Percentiles rank a stretch among this genome's conserved stretches.
phyloP scores from a whole-genome alignment of 1,140 invertebrate species.

The Andricus grossulariae region DNA sequence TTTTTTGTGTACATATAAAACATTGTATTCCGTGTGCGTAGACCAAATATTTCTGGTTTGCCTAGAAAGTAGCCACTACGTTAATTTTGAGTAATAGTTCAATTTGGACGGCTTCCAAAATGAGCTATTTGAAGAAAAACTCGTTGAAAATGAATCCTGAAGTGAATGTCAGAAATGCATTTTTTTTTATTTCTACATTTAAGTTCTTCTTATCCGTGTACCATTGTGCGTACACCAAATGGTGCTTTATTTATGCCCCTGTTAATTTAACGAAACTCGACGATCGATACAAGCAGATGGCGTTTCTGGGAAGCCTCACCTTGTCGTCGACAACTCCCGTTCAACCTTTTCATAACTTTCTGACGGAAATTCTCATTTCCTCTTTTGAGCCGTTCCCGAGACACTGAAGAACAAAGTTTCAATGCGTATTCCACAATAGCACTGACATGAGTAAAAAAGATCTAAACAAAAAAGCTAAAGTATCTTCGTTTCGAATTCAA shows the following conservation, averaged over 20 bases:
- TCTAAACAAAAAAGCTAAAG: background rate
- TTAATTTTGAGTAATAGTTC: too few species aligned
- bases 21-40: too few species aligned
- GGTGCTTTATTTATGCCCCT: slow-evolving; percentile 17
- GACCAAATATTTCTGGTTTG: too few species aligned
- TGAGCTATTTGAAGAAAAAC: too few species aligned
- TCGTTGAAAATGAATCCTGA: too few species aligned
- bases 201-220: background rate
- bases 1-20: too few species aligned
- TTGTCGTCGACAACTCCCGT: slow-evolving; percentile 14
- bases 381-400: background rate
- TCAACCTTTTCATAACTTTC: slow-evolving; percentile 31
- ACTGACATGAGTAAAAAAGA: background rate
- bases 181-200: background rate
- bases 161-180: too few species aligned
- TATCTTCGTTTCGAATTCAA: slow-evolving; percentile 8
- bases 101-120: too few species aligned
- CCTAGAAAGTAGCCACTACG: too few species aligned
- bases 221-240: background rate
- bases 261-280: slow-evolving; percentile 8
- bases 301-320: background rate
- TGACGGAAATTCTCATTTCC: slow-evolving; percentile 26
- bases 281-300: slow-evolving; percentile 28
- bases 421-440: slow-evolving; percentile 19
- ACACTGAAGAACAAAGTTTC: slow-evolving; percentile 11